Evolutionary conservation across 2,888 invertebrate species (phyloP), one percentile per base, ranked within the genome.

Genomic region (Venusia cambrica): DNA sequence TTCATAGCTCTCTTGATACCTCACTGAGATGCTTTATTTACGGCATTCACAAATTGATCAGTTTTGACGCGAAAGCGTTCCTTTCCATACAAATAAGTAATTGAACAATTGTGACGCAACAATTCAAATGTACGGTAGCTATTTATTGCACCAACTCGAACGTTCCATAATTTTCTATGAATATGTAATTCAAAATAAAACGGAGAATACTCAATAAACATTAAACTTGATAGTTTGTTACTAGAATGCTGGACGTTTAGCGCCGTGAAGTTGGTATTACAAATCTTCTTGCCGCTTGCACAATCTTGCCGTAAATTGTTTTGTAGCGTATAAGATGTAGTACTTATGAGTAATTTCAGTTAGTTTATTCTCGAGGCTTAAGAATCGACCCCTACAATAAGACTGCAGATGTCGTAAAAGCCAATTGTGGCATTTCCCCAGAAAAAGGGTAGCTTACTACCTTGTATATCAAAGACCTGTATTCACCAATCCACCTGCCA

Each of bases 101-200:
- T 31, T 38, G 26, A 35, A 31, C 35, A 52, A 40, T 22, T 31
- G 31, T 31, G 25, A 28, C 45, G 33, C 38, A 22, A 36, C 49
- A 29, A 52, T 48, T 53, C 55, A 52, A 50, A 48, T 51, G 46
- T 25, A 30, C 45, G 49, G 52, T 56, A 52, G 48, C 55, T 31
- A 51, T 56, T 56, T 48, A 55, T 50, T 45, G 48, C 48, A 38
- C 50, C 51, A 55, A 45, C 36, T 53, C 51, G 40, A 46, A 47
- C 54, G 52, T 55, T 61, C 54, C 52, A 58, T 53, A 60, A 55
- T 60, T 59, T 68, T 54, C 62, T 53, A 65, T 62, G 62, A 68
- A 68, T 65, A 62, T 54, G 53, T 61, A 65, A 68, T 64, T 57
- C 48, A 50, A 53, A 58, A 45, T 58, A 54, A 56, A 60, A 58